Conservation (phyloP, 2,888 invertebrate genomes). For the Bhutanitis thaidina region DNA sequence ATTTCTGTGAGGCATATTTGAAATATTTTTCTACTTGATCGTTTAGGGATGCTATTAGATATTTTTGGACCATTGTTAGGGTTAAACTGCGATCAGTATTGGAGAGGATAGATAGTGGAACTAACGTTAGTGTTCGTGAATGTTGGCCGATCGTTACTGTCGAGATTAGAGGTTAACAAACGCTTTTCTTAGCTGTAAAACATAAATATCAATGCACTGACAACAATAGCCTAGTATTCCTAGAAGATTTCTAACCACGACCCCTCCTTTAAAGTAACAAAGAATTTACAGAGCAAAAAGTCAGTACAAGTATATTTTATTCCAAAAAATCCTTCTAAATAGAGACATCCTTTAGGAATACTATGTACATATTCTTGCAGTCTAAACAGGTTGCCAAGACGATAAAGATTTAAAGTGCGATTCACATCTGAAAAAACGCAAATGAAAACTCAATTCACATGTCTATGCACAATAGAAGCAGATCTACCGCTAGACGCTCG, state of each 20-base stretch:
- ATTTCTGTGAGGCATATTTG: slow-evolving; percentile 66
- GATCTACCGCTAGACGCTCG: too few species aligned
- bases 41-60: slow-evolving; percentile 76
- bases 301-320: slow-evolving; percentile 8
- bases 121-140: slow-evolving; percentile 64
- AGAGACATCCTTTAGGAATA: slow-evolving; percentile 25
- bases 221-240: slow-evolving; percentile 16
- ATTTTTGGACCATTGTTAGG: slow-evolving; percentile 80
- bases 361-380: slow-evolving; percentile 31
- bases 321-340: background rate
- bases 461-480: too few species aligned
- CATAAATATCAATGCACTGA: slow-evolving; percentile 43
- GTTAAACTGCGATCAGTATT: slow-evolving; percentile 72
- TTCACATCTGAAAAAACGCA: slow-evolving; percentile 7
- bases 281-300: background rate
- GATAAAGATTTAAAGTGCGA: slow-evolving; percentile 16
- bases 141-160: slow-evolving; percentile 54
- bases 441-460: too few species aligned
- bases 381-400: slow-evolving; percentile 61
- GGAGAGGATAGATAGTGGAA: slow-evolving; percentile 38
- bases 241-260: slow-evolving; percentile 21
- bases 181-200: slow-evolving; percentile 57
- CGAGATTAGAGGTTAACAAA: slow-evolving; percentile 48
- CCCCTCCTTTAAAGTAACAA: background rate
- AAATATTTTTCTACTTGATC: slow-evolving; percentile 78